A percentile compares a stretch with the other conserved stretches of the same genome.
Conservation (phyloP, 2,113 vertebrate species). For the Phrynosoma platyrhinos region DNA sequence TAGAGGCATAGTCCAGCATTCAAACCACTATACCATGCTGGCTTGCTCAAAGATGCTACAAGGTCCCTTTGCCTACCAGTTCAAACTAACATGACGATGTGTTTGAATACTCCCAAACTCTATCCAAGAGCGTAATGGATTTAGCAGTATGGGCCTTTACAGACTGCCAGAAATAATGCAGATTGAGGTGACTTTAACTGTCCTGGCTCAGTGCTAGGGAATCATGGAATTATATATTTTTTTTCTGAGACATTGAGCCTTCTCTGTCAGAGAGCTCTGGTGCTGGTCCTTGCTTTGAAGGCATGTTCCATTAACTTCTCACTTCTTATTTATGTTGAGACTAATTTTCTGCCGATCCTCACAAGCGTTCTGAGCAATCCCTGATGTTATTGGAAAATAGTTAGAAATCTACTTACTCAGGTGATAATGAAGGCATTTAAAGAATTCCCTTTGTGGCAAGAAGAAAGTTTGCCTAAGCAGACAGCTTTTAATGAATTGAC, state of each 20-base stretch:
- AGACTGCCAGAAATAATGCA: no score
- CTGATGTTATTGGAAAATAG: background rate
- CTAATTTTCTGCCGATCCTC: background rate
- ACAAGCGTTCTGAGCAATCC: background rate
- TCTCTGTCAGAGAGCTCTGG: no score
- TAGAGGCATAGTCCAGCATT: no score
- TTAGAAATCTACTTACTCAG: background rate
- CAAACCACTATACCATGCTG: no score
- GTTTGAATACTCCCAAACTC: background rate
- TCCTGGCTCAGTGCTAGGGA: no score
- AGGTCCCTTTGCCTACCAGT: background rate
- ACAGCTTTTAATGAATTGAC: background rate
- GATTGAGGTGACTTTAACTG: no score
- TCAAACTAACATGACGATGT: background rate
- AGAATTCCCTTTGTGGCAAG: background rate
- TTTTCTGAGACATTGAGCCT: no score
- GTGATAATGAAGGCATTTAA: constrained; percentile 14
- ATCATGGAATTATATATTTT: no score
- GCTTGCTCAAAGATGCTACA: no score
- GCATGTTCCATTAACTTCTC: background rate
- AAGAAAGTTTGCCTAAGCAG: background rate
- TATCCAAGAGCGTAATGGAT: background rate
- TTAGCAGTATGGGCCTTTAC: background rate
- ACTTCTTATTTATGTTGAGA: background rate
- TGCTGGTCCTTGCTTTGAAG: no score